These are phyloP conservation scores for Philopotamus ludificatus DNA, from an alignment of 1,140 invertebrate species.

Conservation along the genomic window DNA sequence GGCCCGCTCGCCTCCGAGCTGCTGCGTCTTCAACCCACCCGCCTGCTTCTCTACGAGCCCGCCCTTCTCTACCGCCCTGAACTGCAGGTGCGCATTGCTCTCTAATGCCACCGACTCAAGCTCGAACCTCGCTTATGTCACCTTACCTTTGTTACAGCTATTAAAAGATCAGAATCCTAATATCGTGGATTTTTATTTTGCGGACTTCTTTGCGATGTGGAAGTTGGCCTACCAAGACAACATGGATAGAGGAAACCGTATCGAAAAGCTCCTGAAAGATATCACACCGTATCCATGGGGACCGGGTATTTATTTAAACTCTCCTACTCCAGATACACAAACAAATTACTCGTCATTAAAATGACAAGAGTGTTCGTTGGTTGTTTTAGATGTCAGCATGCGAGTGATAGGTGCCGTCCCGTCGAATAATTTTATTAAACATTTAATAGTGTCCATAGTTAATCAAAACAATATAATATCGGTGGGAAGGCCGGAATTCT, in stretches of 20 bases:
- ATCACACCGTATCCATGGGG: slow-evolving; percentile 45
- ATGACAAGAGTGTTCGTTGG: slow-evolving; percentile 43
- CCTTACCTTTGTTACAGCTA: slow-evolving; percentile 45
- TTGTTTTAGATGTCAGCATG: slow-evolving; percentile 50
- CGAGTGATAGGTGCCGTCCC: slow-evolving; percentile 58
- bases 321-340: slow-evolving; percentile 18
- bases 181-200: slow-evolving; percentile 47
- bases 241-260: slow-evolving; percentile 56
- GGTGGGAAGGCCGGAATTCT: slow-evolving; percentile 57
- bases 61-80: neutral
- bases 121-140: too few relatives aligned
- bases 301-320: slow-evolving; percentile 43
- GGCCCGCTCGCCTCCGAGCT: slow-evolving; percentile 50
- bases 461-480: slow-evolving; percentile 55
- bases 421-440: slow-evolving; percentile 55
- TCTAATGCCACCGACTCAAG: too few relatives aligned
- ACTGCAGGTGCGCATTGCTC: neutral
- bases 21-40: neutral
- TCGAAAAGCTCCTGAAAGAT: slow-evolving; percentile 51
- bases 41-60: neutral
- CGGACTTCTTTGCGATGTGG: slow-evolving; percentile 58
- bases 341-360: slow-evolving; percentile 20
- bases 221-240: slow-evolving; percentile 59
- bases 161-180: slow-evolving; percentile 45
- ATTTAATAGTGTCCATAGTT: slow-evolving; percentile 57